Evolutionary conservation across 2,888 invertebrate genomes (phyloP), one percentile per base, ranked within the genome.

Genomic region (Apamea sordens): DNA sequence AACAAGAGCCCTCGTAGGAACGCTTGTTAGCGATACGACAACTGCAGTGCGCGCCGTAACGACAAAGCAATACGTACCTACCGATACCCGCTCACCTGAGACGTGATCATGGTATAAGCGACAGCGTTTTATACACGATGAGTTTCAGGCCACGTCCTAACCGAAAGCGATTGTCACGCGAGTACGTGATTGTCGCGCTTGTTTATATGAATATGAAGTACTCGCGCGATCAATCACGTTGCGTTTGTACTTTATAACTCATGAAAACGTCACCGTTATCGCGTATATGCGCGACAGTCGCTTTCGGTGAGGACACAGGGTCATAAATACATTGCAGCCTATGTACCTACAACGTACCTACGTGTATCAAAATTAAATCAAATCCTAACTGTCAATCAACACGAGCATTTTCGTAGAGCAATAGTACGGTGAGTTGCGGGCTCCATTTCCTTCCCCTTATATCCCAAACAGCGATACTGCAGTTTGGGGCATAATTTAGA

Each of bases 1-100:
- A 91, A 91, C 89, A 90, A 91, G 89, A 90, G 89, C 89, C 91
- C 90, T 88, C 89, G 76, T 83, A 89, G 91, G 90, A 86, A 92
- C 86, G 93, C 93, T 94, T 94, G 93, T 93, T 94, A 94, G 93
- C 88, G 88, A 90, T 90, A 90, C 92, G 87, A 88, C 89, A 89
- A 88, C 86, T 91, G 89, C 87, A 90, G 82, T 79, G 79, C 82
- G 81, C 84, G 79, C 79, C 77, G 80, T 88, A 88, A 88, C 89
- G 89, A 90, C 85, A 88, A 87, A 89, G 87, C 87, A 88, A 88
- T 88, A 89, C 79, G 76, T 86, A 73, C 68, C 76, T 78, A 81
- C 53, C 69, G 76, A 78, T 84, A 83, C 80, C 64, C 61, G 47
- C 68, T 77, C 80, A 89, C 86, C 85, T 89, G 83, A n/a, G 79